Percentiles rank a stretch among this genome's conserved stretches.
These are phyloP conservation scores for Cladopsammia gracilis DNA, from an alignment of 64 coral and sea anemone genomes.

Conservation along the genomic window DNA sequence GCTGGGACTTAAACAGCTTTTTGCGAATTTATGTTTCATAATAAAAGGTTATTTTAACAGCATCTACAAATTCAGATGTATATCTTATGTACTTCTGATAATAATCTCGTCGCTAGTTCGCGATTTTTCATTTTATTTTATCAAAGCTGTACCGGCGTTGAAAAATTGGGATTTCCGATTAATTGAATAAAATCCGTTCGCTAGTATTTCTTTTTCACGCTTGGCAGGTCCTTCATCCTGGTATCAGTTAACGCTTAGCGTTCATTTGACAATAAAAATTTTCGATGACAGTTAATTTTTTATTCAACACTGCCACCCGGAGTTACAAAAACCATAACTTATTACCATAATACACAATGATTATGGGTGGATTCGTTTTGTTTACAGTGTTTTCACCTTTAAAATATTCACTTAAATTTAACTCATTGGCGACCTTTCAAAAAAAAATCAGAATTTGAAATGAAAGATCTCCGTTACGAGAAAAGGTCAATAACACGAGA, in stretches of 20 bases:
- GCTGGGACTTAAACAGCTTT: not conserved
- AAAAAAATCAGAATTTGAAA: not conserved
- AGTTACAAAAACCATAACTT: not conserved
- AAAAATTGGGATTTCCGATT: not conserved
- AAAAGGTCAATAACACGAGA: not conserved
- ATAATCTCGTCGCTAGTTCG: not conserved
- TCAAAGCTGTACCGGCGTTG: not conserved
- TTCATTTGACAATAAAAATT: not conserved
- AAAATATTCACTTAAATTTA: not conserved
- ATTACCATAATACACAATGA: conserved; percentile 40
- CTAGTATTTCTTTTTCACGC: not conserved
- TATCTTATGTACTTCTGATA: not conserved
- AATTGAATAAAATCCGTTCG: not conserved
- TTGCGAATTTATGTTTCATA: not conserved
- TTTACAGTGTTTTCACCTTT: not conserved
- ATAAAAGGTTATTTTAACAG: not conserved
- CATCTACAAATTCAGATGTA: not conserved
- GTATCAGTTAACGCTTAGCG: not conserved
- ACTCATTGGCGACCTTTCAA: not conserved
- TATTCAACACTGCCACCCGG: not conserved
- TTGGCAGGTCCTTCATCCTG: not conserved
- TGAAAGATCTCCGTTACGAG: not conserved
- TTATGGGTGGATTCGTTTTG: not conserved
- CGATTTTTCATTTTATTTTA: no score
- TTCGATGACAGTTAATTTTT: not conserved